These are phyloP conservation scores for Girardia tigrina DNA, from an alignment of 2,888 invertebrate genomes.

Conservation along the genomic window DNA sequence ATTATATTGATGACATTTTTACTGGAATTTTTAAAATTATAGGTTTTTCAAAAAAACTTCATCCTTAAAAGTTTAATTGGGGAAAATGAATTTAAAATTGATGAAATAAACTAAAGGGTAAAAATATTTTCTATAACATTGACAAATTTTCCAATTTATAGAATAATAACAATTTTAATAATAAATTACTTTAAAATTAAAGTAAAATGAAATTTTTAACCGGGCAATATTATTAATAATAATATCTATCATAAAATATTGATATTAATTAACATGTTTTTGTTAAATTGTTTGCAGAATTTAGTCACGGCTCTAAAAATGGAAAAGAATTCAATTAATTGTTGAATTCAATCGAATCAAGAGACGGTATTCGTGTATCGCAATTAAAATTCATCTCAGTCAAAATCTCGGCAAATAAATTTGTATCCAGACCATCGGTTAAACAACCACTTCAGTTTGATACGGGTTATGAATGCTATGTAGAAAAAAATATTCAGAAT, in stretches of 20 bases:
- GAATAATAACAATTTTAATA: too few relatives aligned
- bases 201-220: neutral
- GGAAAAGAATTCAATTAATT: constrained; percentile 11
- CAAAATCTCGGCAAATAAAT: neutral
- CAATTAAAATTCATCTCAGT: constrained; percentile 13
- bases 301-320: neutral
- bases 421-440: neutral
- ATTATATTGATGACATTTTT: too few relatives aligned
- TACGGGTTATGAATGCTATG: neutral
- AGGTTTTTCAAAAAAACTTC: too few relatives aligned
- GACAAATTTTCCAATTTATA: neutral
- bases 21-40: too few relatives aligned
- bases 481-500: neutral
- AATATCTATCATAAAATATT: neutral
- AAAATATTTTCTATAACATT: too few relatives aligned
- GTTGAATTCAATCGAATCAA: constrained; percentile 23
- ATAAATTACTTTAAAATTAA: too few relatives aligned
- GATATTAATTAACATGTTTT: constrained; percentile 15
- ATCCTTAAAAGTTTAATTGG: too few relatives aligned
- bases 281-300: constrained; percentile 19
- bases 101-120: too few relatives aligned
- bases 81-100: too few relatives aligned
- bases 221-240: neutral
- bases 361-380: constrained; percentile 7
- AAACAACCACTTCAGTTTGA: constrained; percentile 20